These are phyloP conservation scores for Ochropleura plecta DNA, from an alignment of 2,888 invertebrate genomes.

Conservation along the genomic window DNA sequence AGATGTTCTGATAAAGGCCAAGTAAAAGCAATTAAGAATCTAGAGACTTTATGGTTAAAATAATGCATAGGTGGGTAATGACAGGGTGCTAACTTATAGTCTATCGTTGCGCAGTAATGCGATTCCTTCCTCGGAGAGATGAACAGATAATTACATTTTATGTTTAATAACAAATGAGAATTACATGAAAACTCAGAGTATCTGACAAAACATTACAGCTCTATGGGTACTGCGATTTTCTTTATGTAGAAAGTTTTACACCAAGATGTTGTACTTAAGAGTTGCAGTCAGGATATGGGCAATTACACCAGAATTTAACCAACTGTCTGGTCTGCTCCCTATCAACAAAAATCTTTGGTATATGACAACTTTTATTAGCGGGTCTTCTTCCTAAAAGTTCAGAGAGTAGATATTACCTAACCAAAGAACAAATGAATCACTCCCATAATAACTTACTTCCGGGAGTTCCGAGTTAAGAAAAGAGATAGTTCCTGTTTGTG, in stretches of 20 bases:
- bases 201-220: constrained; percentile 3
- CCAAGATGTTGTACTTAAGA: neutral
- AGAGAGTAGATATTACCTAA: neutral
- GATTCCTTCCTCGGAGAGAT: constrained; percentile 34
- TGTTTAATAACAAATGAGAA: constrained; percentile 30
- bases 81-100: constrained; percentile 32
- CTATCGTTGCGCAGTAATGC: constrained; percentile 28
- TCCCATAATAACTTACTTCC: neutral
- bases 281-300: neutral
- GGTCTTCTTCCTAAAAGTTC: neutral
- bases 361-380: neutral
- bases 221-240: neutral
- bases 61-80: constrained; percentile 38
- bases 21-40: constrained; percentile 24
- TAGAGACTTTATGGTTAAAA: constrained; percentile 26
- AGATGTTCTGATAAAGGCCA: constrained; percentile 10
- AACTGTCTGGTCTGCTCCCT: neutral
- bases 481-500: neutral
- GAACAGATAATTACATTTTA: constrained; percentile 36
- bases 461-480: neutral
- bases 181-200: constrained; percentile 10
- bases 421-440: neutral
- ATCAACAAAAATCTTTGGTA: neutral
- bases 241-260: neutral
- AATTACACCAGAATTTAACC: neutral